Evolutionary conservation across 2,888 invertebrate species (phyloP).

Genomic region (Pammene aurita): DNA sequence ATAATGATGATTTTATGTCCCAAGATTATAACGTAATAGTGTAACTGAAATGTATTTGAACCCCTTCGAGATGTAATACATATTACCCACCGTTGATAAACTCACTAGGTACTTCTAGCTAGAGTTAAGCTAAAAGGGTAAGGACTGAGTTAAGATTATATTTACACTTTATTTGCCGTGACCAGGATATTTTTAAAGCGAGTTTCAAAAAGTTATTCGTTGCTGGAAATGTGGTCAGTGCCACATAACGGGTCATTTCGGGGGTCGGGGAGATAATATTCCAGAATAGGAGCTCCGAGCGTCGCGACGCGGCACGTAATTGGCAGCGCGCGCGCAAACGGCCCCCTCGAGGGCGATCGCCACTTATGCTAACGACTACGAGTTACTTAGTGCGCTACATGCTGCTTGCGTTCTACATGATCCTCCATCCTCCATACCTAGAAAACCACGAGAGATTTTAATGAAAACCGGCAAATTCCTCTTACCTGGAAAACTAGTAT

Average conservation of each 20-base stretch:
- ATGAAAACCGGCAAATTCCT: conserved; percentile 7
- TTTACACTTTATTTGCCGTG: not conserved
- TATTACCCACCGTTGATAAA: no score
- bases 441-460: conserved; percentile 8
- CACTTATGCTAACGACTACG: conserved; percentile 55
- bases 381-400: conserved; percentile 46
- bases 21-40: no score
- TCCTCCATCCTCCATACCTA: conserved; percentile 20
- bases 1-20: no score
- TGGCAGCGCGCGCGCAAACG: conserved; percentile 53
- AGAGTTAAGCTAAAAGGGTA: no score
- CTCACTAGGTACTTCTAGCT: no score
- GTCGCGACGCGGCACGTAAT: conserved; percentile 38
- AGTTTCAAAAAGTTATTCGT: not conserved
- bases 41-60: no score
- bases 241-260: conserved; percentile 15
- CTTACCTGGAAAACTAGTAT: not conserved
- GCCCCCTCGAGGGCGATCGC: conserved; percentile 60
- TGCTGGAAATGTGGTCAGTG: conserved; percentile 8
- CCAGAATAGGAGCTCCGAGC: conserved; percentile 36
- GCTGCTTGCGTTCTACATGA: conserved; percentile 37
- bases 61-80: no score
- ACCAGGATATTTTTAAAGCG: not conserved
- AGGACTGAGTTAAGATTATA: not conserved
- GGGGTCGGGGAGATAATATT: conserved; percentile 37